phyloP scores from a whole-genome alignment of 2,113 vertebrate genomes.

The Sorex fumeus region DNA sequence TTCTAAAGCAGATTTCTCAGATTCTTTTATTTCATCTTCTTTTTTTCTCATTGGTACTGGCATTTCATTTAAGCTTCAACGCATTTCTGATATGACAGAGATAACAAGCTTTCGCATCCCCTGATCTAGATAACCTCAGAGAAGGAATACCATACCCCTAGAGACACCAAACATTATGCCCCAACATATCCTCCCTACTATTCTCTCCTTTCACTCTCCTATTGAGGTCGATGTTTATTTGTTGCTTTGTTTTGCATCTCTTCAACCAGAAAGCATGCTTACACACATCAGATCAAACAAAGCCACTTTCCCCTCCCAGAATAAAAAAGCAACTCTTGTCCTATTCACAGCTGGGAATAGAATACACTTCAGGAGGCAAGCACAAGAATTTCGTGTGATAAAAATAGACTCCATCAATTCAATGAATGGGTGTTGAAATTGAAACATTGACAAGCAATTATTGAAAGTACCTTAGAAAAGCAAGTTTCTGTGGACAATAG shows the following conservation, averaged over 20 bases:
- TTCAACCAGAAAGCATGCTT: constrained; percentile 21
- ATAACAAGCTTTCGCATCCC: not conserved
- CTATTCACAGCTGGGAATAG: not conserved
- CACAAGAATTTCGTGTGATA: constrained; percentile 67
- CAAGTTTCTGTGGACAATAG: constrained; percentile 79
- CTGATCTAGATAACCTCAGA: not conserved
- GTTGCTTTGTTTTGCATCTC: constrained; percentile 31
- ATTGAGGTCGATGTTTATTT: not conserved
- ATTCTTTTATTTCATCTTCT: not conserved
- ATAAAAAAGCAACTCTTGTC: constrained; percentile 45
- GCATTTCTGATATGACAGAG: not conserved
- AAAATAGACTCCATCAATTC: constrained; percentile 81
- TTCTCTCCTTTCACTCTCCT: not conserved
- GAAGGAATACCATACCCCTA: not conserved
- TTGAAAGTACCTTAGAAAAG: constrained; percentile 83
- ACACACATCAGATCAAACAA: constrained; percentile 7
- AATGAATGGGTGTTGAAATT: constrained; percentile 65
- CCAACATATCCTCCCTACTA: too few relatives aligned
- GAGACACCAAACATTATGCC: not conserved
- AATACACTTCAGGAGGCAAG: constrained; percentile 71
- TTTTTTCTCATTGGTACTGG: not conserved
- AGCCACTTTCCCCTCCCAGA: not conserved
- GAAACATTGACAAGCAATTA: constrained; percentile 84
- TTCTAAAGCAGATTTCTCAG: not conserved
- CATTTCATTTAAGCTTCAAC: not conserved